Evolutionary conservation across 2,113 vertebrate genomes (phyloP).

Genomic region (Chlamydotis undulata): DNA sequence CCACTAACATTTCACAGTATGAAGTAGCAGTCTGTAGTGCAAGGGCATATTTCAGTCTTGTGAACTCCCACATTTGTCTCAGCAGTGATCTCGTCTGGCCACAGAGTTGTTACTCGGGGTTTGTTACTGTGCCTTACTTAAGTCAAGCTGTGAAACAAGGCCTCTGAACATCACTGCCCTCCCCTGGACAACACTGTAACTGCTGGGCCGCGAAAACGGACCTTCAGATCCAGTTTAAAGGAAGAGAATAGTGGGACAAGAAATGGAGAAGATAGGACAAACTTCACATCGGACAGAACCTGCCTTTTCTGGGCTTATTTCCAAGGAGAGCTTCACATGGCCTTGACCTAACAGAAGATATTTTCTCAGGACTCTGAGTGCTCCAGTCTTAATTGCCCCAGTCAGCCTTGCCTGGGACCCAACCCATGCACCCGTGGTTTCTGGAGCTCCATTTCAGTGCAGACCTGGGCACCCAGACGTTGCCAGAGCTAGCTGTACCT

Average conservation of each 20-base stretch:
- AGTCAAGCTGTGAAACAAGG: not conserved
- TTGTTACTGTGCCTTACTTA: not conserved
- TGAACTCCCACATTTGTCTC: not conserved
- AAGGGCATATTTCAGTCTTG: not conserved
- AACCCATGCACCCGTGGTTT: not conserved
- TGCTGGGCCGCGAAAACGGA: not conserved
- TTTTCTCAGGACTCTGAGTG: not conserved
- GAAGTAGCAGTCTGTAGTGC: not conserved
- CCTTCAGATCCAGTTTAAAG: not conserved
- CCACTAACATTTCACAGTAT: not conserved
- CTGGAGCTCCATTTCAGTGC: not conserved
- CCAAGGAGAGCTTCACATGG: not conserved
- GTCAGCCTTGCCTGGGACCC: not conserved
- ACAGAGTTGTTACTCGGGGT: accelerated
- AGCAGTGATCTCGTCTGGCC: not conserved
- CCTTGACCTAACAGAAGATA: not conserved
- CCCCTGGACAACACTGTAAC: not conserved
- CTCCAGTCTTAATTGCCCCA: not conserved
- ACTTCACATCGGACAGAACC: not conserved
- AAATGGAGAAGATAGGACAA: not conserved
- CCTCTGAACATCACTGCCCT: not conserved
- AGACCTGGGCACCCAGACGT: not conserved
- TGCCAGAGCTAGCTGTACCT: not conserved
- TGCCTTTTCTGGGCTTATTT: not conserved
- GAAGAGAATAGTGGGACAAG: not conserved